phyloP scores from a whole-genome alignment of 1,140 invertebrate species.

The Prorops nasuta region DNA sequence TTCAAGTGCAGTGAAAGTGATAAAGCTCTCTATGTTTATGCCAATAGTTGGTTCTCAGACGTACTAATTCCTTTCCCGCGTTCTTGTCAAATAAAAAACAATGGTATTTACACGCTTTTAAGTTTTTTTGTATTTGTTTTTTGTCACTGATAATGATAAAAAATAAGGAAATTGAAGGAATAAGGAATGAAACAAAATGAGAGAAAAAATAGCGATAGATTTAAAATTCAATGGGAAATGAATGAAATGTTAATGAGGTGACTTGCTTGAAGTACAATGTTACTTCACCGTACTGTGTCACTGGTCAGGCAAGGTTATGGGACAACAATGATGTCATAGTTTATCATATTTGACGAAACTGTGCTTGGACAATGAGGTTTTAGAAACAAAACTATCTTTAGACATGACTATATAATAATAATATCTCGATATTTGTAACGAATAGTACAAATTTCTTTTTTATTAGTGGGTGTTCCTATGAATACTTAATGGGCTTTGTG shows the following conservation, averaged over 20 bases:
- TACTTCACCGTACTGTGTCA: conserved; percentile 19
- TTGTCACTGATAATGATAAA: too few species aligned
- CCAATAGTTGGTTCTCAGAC: too few species aligned
- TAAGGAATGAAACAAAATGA: background rate
- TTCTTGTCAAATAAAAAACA: too few species aligned
- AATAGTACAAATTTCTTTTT: background rate
- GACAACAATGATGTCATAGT: conserved; percentile 27
- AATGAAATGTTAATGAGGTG: conserved; percentile 1
- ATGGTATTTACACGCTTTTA: too few species aligned
- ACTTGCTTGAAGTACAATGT: conserved; percentile 12
- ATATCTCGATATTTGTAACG: background rate
- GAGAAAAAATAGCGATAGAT: background rate
- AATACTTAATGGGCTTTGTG: background rate
- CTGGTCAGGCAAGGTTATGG: conserved; percentile 21
- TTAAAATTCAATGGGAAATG: conserved; percentile 3
- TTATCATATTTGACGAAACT: background rate
- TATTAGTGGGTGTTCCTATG: background rate
- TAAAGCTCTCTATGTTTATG: too few species aligned
- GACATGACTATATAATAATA: background rate
- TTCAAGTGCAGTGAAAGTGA: too few species aligned
- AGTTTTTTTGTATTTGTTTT: too few species aligned
- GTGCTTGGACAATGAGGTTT: background rate
- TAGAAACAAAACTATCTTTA: background rate
- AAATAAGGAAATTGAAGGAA: background rate
- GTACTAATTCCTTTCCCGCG: too few species aligned